Conservation (phyloP, 2,888 invertebrate genomes). For the Eupeodes luniger region DNA sequence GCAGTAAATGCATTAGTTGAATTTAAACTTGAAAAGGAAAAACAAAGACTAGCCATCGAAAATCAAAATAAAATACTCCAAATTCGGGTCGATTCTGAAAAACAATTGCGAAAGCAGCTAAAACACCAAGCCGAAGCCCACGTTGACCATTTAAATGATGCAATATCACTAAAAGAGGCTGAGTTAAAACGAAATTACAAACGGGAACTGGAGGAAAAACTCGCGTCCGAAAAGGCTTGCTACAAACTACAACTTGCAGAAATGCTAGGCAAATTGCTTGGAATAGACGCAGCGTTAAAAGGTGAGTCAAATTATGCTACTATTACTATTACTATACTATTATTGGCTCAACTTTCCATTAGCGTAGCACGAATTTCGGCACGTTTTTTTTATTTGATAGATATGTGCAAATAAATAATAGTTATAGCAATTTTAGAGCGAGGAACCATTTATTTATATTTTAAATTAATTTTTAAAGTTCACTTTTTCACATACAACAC, state of each 20-base stretch:
- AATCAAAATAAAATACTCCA: slow-evolving; percentile 88
- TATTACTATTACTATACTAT: background rate
- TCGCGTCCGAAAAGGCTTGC: slow-evolving; percentile 88
- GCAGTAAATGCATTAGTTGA: slow-evolving; percentile 86
- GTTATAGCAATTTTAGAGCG: too few species aligned
- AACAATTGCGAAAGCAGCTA: slow-evolving; percentile 90
- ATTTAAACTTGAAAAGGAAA: slow-evolving; percentile 89
- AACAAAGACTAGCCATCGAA: slow-evolving; percentile 87
- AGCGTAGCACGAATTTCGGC: too few species aligned
- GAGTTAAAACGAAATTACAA: slow-evolving; percentile 85
- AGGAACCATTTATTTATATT: too few species aligned
- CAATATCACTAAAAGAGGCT: slow-evolving; percentile 86
- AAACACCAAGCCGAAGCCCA: slow-evolving; percentile 94
- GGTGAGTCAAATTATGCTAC: slow-evolving; percentile 84
- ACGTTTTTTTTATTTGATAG: too few species aligned
- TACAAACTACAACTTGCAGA: slow-evolving; percentile 90
- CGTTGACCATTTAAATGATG: slow-evolving; percentile 91
- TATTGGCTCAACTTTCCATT: too few species aligned
- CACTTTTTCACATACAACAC: too few species aligned
- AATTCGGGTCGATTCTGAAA: slow-evolving; percentile 88
- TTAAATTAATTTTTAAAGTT: too few species aligned
- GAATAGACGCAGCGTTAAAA: slow-evolving; percentile 90
- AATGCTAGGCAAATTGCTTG: slow-evolving; percentile 90
- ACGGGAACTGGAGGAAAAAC: slow-evolving; percentile 87
- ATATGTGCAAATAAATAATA: too few species aligned